phyloP scores from a whole-genome alignment of 2,113 vertebrate genomes.

The Melanerpes aurifrons region DNA sequence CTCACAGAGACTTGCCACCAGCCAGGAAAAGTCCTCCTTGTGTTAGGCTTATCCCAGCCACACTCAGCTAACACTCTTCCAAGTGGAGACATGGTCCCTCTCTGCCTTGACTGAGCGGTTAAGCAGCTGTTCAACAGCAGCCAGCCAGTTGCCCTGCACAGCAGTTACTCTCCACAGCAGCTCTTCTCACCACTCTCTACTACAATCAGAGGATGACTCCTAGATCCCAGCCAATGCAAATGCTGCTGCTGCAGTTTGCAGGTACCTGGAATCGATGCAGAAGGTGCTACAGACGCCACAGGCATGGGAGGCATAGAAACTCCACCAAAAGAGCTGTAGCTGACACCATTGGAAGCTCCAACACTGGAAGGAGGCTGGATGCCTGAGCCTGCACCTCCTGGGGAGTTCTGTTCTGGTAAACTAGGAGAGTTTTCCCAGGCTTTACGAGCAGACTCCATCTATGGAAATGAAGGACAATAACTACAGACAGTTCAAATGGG shows the following conservation, averaged over 20 bases:
- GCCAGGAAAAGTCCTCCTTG: neutral
- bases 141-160: neutral
- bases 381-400: constrained; percentile 81
- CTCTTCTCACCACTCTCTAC: neutral
- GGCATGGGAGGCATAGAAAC: constrained; percentile 98
- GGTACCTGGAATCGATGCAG: constrained; percentile 96
- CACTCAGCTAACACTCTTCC: neutral
- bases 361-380: constrained; percentile 90
- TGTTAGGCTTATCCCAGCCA: neutral
- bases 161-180: neutral
- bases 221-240: neutral
- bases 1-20: constrained; percentile 47
- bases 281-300: constrained; percentile 95
- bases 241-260: neutral
- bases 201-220: neutral
- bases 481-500: constrained; percentile 1
- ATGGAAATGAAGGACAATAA: neutral
- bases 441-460: constrained; percentile 99
- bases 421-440: constrained; percentile 99
- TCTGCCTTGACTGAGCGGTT: neutral
- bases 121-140: neutral
- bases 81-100: neutral
- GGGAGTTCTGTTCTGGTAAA: constrained; percentile 95
- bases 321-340: constrained; percentile 95
- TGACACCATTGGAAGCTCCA: constrained; percentile 92